These are phyloP conservation scores for Gila robusta DNA, from an alignment of 2,797 vertebrate species.

Conservation along the genomic window DNA sequence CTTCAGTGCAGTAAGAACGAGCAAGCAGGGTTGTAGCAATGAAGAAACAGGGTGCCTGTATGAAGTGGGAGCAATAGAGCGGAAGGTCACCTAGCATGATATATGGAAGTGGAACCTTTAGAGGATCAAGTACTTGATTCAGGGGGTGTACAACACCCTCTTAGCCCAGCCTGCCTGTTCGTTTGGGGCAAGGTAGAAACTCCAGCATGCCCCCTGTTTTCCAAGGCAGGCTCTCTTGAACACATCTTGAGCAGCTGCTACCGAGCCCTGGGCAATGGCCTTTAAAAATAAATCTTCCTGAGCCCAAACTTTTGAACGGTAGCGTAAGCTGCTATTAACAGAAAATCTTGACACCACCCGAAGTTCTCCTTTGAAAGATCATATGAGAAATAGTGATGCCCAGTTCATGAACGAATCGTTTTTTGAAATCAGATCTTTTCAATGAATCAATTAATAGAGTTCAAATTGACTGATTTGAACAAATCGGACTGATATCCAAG, in stretches of 20 bases:
- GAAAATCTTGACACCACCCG: neutral
- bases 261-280: neutral
- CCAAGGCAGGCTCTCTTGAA: neutral
- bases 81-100: neutral
- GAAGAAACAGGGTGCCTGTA: too few relatives aligned
- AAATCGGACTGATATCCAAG: neutral
- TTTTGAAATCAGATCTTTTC: neutral
- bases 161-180: neutral
- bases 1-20: too few relatives aligned
- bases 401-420: neutral
- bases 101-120: neutral
- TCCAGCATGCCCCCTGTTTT: neutral
- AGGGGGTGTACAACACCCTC: neutral
- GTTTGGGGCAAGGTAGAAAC: slow-evolving; percentile 4
- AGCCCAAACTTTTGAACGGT: neutral
- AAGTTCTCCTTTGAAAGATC: neutral
- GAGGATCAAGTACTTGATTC: neutral
- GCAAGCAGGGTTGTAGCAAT: too few relatives aligned
- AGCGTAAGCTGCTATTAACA: neutral
- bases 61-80: neutral
- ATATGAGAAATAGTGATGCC: neutral
- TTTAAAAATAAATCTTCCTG: neutral
- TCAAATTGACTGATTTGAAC: neutral
- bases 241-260: slow-evolving; percentile 19
- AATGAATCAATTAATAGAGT: neutral